Base-by-base conservation (phyloP, 2,797 vertebrate genomes). In the Cyprinodon diabolis region DNA sequence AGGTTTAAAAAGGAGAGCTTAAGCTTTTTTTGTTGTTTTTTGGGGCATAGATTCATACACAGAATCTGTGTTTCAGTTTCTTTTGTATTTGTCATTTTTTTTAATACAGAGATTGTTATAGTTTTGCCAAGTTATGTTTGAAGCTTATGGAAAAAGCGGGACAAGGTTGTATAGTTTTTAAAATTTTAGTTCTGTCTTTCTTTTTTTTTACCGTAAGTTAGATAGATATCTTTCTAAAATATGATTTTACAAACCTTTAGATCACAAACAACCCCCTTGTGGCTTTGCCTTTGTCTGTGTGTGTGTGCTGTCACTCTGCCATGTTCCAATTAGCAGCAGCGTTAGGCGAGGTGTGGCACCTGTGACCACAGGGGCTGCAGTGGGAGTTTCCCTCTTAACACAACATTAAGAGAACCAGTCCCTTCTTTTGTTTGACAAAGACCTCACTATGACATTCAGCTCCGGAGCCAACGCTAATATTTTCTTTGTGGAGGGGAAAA, bases 311-410 rank as follows among this genome's bases (percentile, higher is more conserved):
- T 66, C 19, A 51, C 13, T 14, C 25, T 7, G 65, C 73, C 35
- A 35, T 9, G 68, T 80, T 85, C 86, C 84, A 90, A 86, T 91
- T 92, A 90, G 78, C 68, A 68, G 75, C 69, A 69, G 81, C 81
- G 77, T 88, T 86, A 85, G 82, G 83, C 65, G 72, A 86, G 87
- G 87, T 86, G 83, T 66, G 47, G 72, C 88, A 87, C 90, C 87
- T 88, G 89, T 86, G 89, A 89, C 83, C 87, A 70, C 49, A 48
- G 52, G 11, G 17, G 62, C 70, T 37, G 30, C 71, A 40, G 15
- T 10, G 67, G 76, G 81, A 78, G 68, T 71, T 69, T 37, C 60
- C 68, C 67, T 71, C 74, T 75, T 47, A 66, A 71, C 71, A 9
- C 54, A 6, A 60, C 77, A 49, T 69, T 54, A 9, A 60, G 49